These are phyloP conservation scores for Andrena flavipes DNA, from an alignment of 2,888 invertebrate species.

Conservation along the genomic window DNA sequence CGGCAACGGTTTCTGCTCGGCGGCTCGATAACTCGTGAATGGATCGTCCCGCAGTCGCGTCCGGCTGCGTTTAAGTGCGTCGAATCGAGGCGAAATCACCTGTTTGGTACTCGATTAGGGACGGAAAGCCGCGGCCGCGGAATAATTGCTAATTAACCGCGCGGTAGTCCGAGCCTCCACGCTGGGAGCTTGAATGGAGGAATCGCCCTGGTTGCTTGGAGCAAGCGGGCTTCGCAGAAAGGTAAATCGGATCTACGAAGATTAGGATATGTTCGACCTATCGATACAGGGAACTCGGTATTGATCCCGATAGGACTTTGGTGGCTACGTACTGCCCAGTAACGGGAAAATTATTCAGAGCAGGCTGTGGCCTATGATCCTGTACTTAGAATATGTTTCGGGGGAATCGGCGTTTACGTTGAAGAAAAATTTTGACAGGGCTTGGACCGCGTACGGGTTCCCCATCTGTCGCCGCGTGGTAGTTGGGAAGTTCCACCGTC, in stretches of 20 bases:
- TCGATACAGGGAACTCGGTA: no score
- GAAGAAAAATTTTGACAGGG: conserved; percentile 13
- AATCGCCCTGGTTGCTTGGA: neutral
- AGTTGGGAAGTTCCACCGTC: conserved; percentile 46
- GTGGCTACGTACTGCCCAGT: neutral
- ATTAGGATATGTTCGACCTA: no score
- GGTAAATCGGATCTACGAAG: no score
- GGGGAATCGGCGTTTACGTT: neutral
- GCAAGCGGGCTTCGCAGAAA: neutral
- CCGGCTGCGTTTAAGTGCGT: conserved; percentile 40
- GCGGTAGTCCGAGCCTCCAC: conserved; percentile 10
- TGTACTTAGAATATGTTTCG: neutral
- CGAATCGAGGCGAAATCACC: conserved; percentile 31
- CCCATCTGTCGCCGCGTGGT: conserved; percentile 38
- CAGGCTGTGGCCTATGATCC: neutral
- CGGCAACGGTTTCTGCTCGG: conserved; percentile 34
- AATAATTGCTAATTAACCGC: conserved; percentile 54
- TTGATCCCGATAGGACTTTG: no score
- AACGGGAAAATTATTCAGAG: neutral
- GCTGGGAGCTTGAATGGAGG: conserved; percentile 3
- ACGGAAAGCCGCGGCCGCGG: conserved; percentile 33
- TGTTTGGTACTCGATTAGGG: conserved; percentile 43
- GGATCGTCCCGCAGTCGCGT: conserved; percentile 10
- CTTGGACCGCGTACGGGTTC: conserved; percentile 17
- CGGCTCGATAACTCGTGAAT: conserved; percentile 31